Base-by-base conservation (phyloP, 2,888 invertebrate genomes). In the Octonoba sinensis region DNA sequence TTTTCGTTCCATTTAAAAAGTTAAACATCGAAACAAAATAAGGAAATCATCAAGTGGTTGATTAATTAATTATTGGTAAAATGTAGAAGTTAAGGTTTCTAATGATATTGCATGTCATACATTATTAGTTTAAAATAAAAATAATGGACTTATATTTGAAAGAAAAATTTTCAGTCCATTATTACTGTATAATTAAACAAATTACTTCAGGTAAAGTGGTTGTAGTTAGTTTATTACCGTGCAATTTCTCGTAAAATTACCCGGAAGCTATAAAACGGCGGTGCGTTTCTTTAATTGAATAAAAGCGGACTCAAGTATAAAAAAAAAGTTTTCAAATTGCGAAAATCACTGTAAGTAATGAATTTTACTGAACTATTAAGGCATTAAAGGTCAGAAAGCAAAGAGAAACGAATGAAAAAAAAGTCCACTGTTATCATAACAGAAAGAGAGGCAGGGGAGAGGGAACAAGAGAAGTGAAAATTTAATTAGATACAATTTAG, bases 341-440 rank as follows among this genome's bases (percentile, higher is more conserved):
- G 59, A 69, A 64, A 78, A 56, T 69, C 79, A 47, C 62, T 54
- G 69, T 69, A 64, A 81, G 79, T 81, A 81, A 81, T 81, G 79
- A 81, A 81, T 73, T 81, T 73, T 81, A 81, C 69, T 81, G 79
- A 81, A 81, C 79, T 81, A 81, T 81, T 81, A 81, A 73, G 73
- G 69, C 79, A 81, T 81, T 74, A 73, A 62, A 69, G 79, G 79
- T 81, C 79, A 69, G 24, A 67, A 44, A 56, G 49, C n/a, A 60
- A 54, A 72, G 24, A 18, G 18, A 18, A 56, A 47, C 46, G 67
- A 66, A 18, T 54, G 51, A 66, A 66, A 20, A 57, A 66, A 67
- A 72, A 72, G 20, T 47, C 65, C 47, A 69, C 60, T 67, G 60
- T 47, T 67, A 27, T 75, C 24, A 62, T 54, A 62, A 64, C 56